These are phyloP conservation scores for Auanema sp. DNA, from an alignment of 2,888 invertebrate species.

Conservation along the genomic window DNA sequence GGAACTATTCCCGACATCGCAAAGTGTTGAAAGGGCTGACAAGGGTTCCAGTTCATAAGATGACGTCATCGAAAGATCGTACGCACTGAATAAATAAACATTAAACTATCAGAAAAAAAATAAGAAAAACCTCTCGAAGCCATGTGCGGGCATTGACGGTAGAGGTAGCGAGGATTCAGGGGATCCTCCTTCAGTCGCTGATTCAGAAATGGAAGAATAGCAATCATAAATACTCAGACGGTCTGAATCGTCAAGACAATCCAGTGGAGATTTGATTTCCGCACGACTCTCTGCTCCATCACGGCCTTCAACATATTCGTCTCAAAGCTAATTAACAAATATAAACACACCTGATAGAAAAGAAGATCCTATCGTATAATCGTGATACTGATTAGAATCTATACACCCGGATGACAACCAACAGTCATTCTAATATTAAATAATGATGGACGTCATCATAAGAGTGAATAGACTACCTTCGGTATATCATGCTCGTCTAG, in stretches of 20 bases:
- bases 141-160: constrained; percentile 9
- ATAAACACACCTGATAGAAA: constrained; percentile 2
- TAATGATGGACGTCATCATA: too few relatives aligned
- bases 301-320: constrained; percentile 2
- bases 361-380: neutral
- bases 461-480: too few relatives aligned
- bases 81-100: constrained; percentile 12
- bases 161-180: constrained; percentile 10
- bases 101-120: neutral
- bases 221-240: constrained; percentile 23
- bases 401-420: neutral
- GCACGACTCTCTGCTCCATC: constrained; percentile 8
- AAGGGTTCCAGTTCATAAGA: constrained; percentile 6
- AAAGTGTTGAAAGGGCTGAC: constrained; percentile 7
- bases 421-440: neutral
- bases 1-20: constrained; percentile 3
- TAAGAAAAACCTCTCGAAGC: constrained; percentile 4
- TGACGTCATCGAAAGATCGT: constrained; percentile 13
- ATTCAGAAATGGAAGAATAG: constrained; percentile 29
- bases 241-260: neutral
- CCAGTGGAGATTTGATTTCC: neutral
- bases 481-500: too few relatives aligned
- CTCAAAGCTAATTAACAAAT: constrained; percentile 2
- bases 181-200: constrained; percentile 31
- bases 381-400: neutral